Conservation (phyloP, 2,797 vertebrate genomes). For the Smutsia gigantea region DNA sequence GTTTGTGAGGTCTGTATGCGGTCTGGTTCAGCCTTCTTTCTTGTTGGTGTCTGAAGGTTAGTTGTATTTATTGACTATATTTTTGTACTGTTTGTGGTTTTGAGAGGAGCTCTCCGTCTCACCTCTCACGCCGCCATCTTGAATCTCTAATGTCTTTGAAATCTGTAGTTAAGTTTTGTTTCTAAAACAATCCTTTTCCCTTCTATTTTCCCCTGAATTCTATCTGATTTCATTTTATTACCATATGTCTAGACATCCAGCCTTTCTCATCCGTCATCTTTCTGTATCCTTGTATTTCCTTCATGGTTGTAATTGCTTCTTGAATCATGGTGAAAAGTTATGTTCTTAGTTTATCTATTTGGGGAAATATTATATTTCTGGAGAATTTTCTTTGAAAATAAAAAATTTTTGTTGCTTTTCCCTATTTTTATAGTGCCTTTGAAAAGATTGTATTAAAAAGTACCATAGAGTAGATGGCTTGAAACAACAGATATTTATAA, state of each 20-base stretch:
- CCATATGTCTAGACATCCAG: not conserved
- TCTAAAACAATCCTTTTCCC: not conserved
- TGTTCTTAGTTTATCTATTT: not conserved
- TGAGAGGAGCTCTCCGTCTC: no score
- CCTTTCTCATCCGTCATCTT: not conserved
- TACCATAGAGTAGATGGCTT: not conserved
- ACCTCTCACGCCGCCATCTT: no score
- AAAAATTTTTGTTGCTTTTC: not conserved
- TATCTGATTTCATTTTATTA: not conserved
- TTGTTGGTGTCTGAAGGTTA: no score
- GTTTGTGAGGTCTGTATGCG: no score
- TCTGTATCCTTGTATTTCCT: not conserved
- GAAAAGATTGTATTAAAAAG: not conserved
- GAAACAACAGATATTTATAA: not conserved
- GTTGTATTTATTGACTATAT: no score
- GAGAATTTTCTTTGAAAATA: not conserved
- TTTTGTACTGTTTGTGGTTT: no score
- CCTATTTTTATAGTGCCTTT: conserved; percentile 8
- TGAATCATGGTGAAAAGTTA: not conserved
- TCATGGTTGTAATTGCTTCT: not conserved
- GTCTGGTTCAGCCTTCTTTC: no score
- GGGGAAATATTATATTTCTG: not conserved
- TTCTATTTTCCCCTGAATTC: not conserved
- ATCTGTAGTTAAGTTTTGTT: not conserved
- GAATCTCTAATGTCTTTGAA: no score